A percentile compares a stretch with the other conserved stretches of the same genome.
Evolutionary conservation across 1,140 invertebrate species (phyloP).

Genomic region (Oryctes rhinoceros): DNA sequence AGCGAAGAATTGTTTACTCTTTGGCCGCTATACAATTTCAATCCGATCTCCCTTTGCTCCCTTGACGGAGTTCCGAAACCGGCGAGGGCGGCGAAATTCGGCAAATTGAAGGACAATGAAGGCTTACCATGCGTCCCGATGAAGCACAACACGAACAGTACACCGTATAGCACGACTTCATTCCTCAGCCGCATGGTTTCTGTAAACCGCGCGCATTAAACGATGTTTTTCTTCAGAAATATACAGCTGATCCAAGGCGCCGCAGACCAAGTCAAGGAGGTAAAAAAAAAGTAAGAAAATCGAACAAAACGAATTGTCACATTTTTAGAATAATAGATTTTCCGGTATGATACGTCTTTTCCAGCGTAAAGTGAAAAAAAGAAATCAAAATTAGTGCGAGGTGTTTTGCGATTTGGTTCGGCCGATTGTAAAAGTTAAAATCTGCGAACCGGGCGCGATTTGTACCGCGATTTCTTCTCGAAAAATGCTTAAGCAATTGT

Average conservation of each 20-base stretch:
- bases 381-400: slow-evolving; percentile 8
- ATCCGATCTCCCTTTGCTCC: slow-evolving; percentile 55
- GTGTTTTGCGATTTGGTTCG: neutral
- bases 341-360: slow-evolving; percentile 21
- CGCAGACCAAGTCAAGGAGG: neutral
- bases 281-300: slow-evolving; percentile 16
- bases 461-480: neutral
- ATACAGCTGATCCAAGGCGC: neutral
- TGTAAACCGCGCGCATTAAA: slow-evolving; percentile 5
- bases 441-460: neutral
- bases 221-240: neutral
- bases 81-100: slow-evolving; percentile 60
- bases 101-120: slow-evolving; percentile 64
- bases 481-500: slow-evolving; percentile 1
- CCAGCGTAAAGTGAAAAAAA: slow-evolving; percentile 1
- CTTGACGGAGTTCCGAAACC: slow-evolving; percentile 52
- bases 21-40: slow-evolving; percentile 69
- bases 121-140: slow-evolving; percentile 60
- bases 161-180: slow-evolving; percentile 46
- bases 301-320: slow-evolving; percentile 2
- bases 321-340: neutral
- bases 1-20: slow-evolving; percentile 69
- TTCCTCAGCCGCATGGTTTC: slow-evolving; percentile 43
- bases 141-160: slow-evolving; percentile 50
- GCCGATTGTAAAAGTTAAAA: neutral